phyloP scores from a whole-genome alignment of 2,797 vertebrate genomes.

The Emydoidea blandingii region DNA sequence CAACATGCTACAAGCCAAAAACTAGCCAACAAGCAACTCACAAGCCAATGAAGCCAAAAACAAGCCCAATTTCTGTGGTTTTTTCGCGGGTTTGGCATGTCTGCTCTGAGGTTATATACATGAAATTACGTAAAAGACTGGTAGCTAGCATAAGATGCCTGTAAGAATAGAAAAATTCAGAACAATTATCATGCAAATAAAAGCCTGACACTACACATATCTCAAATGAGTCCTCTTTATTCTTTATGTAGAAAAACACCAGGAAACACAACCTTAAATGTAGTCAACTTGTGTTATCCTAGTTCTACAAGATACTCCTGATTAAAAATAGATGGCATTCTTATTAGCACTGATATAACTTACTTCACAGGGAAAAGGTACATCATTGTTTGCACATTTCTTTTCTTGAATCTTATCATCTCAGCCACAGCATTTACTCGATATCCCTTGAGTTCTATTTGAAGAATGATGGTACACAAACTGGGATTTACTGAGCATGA shows the following conservation, averaged over 20 bases:
- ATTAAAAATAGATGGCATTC: not conserved
- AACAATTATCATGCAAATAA: not conserved
- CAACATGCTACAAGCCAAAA: too few species aligned
- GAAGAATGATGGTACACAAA: conserved; percentile 12
- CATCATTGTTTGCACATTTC: not conserved
- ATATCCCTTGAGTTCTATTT: not conserved
- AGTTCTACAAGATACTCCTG: not conserved
- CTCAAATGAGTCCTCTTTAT: not conserved
- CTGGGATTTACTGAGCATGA: conserved; percentile 42
- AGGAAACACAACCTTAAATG: not conserved
- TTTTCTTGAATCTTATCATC: conserved; percentile 38
- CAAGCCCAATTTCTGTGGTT: too few species aligned
- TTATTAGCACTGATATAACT: not conserved
- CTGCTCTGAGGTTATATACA: not conserved
- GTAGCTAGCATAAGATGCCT: not conserved
- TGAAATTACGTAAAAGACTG: not conserved
- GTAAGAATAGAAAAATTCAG: not conserved
- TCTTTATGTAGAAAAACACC: not conserved
- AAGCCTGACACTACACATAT: not conserved
- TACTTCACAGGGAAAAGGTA: not conserved
- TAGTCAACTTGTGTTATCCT: not conserved
- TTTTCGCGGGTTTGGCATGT: too few species aligned
- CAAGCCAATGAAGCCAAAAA: too few species aligned
- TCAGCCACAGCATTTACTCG: conserved; percentile 40
- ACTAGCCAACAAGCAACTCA: too few species aligned